Conservation (phyloP, 2,797 vertebrate species). For the Hydrocynus forskahlii region DNA sequence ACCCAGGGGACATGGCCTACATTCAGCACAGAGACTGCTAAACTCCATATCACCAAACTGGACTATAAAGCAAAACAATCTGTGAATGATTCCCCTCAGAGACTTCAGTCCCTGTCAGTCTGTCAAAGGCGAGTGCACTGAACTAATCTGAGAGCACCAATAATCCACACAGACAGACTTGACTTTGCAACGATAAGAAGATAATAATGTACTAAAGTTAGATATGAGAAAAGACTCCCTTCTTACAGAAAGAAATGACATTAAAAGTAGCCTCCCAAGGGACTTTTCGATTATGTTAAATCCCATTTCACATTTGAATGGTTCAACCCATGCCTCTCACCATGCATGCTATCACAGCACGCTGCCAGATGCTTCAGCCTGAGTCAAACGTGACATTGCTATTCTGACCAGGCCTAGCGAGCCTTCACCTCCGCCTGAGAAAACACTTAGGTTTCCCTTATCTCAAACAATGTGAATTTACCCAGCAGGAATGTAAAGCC, state of each 20-base stretch:
- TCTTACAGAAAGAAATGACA: not conserved
- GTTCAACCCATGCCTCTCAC: conserved; percentile 10
- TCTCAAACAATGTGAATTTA: conserved; percentile 48
- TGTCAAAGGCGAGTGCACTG: conserved; percentile 11
- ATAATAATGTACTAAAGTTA: not conserved
- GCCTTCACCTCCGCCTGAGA: conserved; percentile 30
- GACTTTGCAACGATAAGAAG: conserved; percentile 7
- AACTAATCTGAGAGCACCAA: conserved; percentile 28
- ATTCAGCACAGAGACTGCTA: conserved; percentile 35
- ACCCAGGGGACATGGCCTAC: conserved; percentile 44
- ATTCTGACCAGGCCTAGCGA: conserved; percentile 17
- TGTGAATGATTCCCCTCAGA: conserved; percentile 24
- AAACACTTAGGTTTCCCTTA: conserved; percentile 36
- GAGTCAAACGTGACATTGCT: conserved; percentile 43
- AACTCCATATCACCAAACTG: conserved; percentile 23
- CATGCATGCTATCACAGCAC: not conserved
- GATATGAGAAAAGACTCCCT: not conserved
- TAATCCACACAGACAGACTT: conserved; percentile 13
- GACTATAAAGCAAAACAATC: conserved; percentile 17
- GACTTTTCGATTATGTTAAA: not conserved
- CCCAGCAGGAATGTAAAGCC: conserved; percentile 41
- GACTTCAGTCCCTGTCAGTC: conserved; percentile 23
- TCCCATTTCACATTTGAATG: conserved; percentile 14
- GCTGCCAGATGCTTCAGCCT: conserved; percentile 25
- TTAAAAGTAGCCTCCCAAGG: not conserved